Conservation (phyloP, 2,888 invertebrate genomes). For the Melolontha melolontha region DNA sequence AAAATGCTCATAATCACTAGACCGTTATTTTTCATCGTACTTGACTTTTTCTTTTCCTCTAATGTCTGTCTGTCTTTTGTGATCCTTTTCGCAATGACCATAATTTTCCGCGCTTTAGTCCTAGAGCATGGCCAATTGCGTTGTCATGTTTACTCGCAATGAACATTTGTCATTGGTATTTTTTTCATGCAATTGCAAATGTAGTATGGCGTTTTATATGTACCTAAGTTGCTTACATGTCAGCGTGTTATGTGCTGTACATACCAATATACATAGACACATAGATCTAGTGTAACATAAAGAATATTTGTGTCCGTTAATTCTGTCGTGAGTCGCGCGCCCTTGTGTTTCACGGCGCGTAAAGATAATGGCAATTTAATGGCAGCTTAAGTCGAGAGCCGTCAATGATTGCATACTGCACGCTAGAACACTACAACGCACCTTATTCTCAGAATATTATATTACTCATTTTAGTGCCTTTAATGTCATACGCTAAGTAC, state of each 20-base stretch:
- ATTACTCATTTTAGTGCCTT: constrained; percentile 42
- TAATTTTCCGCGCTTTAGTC: constrained; percentile 13
- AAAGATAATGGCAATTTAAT: constrained; percentile 52
- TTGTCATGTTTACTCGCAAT: constrained; percentile 14
- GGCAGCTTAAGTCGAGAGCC: constrained; percentile 46
- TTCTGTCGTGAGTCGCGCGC: constrained; percentile 49
- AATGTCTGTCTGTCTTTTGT: constrained; percentile 6
- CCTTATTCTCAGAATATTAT: constrained; percentile 40
- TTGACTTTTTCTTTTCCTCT: neutral
- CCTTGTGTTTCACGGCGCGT: constrained; percentile 50
- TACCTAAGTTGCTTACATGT: neutral
- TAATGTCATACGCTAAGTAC: constrained; percentile 15
- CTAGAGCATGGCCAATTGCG: constrained; percentile 7
- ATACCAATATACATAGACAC: neutral
- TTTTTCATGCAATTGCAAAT: constrained; percentile 5
- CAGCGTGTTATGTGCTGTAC: neutral
- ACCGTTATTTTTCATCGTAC: too few relatives aligned
- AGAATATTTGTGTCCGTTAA: constrained; percentile 1
- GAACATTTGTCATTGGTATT: constrained; percentile 23
- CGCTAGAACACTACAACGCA: constrained; percentile 42
- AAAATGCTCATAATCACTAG: too few relatives aligned
- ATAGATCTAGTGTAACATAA: neutral
- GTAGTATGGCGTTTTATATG: constrained; percentile 1
- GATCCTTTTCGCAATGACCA: constrained; percentile 12
- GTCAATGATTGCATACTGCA: constrained; percentile 45